Evolutionary conservation across 2,797 vertebrate species (phyloP), one percentile per base, ranked within the genome.

Genomic region (Eremophila alpestris): DNA sequence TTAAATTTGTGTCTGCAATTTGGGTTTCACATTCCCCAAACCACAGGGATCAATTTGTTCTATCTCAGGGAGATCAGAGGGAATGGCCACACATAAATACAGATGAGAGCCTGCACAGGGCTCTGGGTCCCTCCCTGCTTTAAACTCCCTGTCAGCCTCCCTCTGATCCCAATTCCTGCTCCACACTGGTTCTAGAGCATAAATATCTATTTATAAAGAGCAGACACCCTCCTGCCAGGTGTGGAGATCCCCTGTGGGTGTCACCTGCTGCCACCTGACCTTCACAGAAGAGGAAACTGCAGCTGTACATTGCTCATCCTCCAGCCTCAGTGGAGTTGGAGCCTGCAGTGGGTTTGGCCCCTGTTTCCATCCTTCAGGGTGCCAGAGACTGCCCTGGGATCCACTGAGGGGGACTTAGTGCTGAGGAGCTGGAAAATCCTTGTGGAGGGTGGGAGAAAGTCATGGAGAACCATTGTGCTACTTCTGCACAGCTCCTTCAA

Each of bases 1-100:
- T 93, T 55, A 36, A 90, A 90, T 95, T 92, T 78, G 92, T 92
- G 80, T 36, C 88, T 88, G 51, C 89, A 93, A 16, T 93, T 95
- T 92, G 92, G 92, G 65, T 81, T 58, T 64, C 0, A 0, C 69
- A 4, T 88, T 92, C 73, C 80, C 80, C 69, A 87, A 95, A 86
- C 90, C 27, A 6, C 55, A 8, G 90, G 86, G 95, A 95, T 92
- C 94, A 75, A 83, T 96, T 92, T 62, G 74, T 92, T 90, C 81
- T 58, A 7, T 81, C 90, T 78, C 27, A 3, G 77, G 51, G 63
- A 90, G 70, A 76, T 89, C 81, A 58, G 80, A 6, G 7, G 2
- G 8, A 83, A 87, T 7, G 63, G 79, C 69, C 77, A 78, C 87
- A 69, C 92, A 90, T 94, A 95, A 96, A 96, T 89, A 93, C 77